Evolutionary conservation across 2,797 vertebrate genomes (phyloP).

Genomic region (Anguilla marmorata): DNA sequence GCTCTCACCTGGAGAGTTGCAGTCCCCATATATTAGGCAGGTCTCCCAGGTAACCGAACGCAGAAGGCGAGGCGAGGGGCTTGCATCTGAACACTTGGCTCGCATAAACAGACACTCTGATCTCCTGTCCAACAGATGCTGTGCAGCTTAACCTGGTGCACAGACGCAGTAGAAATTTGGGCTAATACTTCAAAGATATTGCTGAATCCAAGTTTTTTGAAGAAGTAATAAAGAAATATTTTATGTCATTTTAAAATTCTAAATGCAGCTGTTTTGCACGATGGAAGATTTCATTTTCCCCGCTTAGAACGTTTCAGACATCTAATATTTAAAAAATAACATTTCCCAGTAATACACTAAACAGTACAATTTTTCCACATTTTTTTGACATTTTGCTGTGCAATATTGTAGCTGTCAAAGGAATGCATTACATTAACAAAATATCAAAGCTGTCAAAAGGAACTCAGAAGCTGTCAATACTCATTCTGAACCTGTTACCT

Average conservation of each 20-base stretch:
- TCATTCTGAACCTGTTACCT: not conserved
- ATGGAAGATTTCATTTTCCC: not conserved
- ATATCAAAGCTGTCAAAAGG: slow-evolving; percentile 12
- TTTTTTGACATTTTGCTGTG: slow-evolving; percentile 28
- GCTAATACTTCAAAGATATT: not conserved
- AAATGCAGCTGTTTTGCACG: not conserved
- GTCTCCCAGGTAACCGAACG: not conserved
- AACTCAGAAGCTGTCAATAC: not conserved
- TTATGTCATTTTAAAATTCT: not conserved
- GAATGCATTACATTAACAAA: slow-evolving; percentile 1
- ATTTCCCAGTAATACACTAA: not conserved
- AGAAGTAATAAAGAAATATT: not conserved
- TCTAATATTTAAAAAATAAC: not conserved
- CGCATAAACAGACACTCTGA: not conserved
- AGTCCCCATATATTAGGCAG: not conserved
- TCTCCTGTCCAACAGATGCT: not conserved
- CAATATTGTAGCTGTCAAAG: slow-evolving; percentile 17
- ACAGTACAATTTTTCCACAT: not conserved
- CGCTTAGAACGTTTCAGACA: not conserved
- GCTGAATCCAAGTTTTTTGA: not conserved
- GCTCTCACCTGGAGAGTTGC: not conserved
- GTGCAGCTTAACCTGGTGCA: not conserved
- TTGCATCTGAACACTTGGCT: not conserved
- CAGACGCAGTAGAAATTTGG: not conserved
- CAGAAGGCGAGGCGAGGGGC: not conserved